Evolutionary conservation across 2,113 vertebrate species (phyloP).

Genomic region (Gasterosteus nipponicus): DNA sequence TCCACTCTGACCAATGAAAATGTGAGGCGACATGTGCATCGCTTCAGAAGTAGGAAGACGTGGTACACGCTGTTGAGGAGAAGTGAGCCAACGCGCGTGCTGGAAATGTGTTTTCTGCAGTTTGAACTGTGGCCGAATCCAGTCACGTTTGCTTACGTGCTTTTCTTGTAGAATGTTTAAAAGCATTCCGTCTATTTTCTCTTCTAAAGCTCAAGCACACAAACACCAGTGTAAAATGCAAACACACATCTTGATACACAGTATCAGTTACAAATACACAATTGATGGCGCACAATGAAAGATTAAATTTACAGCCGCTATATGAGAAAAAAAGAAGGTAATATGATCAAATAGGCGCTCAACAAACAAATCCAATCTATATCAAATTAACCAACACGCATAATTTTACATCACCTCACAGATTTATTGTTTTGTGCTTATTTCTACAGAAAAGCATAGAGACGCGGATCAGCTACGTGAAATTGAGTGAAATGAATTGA

Average conservation of each 20-base stretch:
- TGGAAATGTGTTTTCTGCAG: slow-evolving; percentile 42
- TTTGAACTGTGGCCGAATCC: slow-evolving; percentile 16
- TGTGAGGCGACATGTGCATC: slow-evolving; percentile 50
- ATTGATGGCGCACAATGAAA: slow-evolving; percentile 8
- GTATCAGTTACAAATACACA: background rate
- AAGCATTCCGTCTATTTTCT: slow-evolving; percentile 8
- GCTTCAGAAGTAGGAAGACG: slow-evolving; percentile 39
- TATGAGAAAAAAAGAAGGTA: slow-evolving; percentile 9
- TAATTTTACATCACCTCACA: slow-evolving; percentile 47
- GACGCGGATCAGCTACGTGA: slow-evolving; percentile 54
- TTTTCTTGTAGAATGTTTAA: slow-evolving; percentile 12
- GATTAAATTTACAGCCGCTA: slow-evolving; percentile 4
- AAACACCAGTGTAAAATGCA: slow-evolving; percentile 12
- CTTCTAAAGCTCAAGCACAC: background rate
- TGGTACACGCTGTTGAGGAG: slow-evolving; percentile 43
- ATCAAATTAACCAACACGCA: slow-evolving; percentile 49
- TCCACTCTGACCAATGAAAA: slow-evolving; percentile 69
- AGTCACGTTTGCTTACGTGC: slow-evolving; percentile 1
- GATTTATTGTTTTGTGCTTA: slow-evolving; percentile 63
- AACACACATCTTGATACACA: slow-evolving; percentile 5
- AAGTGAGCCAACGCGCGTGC: slow-evolving; percentile 35
- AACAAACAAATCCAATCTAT: slow-evolving; percentile 38
- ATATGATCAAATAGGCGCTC: slow-evolving; percentile 29
- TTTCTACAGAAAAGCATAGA: slow-evolving; percentile 58
- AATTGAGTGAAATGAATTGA: slow-evolving; percentile 77